A percentile compares a stretch with the other conserved stretches of the same genome.
These are phyloP conservation scores for Moxostoma hubbsi DNA, from an alignment of 2,797 vertebrate genomes.

Conservation along the genomic window DNA sequence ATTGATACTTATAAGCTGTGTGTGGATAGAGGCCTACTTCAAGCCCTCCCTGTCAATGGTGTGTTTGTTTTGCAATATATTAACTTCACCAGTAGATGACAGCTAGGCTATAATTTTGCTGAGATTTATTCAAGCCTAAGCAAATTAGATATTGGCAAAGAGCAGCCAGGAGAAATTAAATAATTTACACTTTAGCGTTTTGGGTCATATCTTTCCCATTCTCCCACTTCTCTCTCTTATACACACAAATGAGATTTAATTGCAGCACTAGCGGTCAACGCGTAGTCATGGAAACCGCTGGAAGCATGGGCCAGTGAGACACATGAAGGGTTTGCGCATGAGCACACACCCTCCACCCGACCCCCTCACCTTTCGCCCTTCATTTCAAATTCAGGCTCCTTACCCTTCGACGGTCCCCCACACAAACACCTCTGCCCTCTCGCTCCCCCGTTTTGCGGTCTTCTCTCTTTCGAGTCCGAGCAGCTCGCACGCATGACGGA, in stretches of 20 bases:
- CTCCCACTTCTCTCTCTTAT: background rate
- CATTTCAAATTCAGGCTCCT: constrained; percentile 54
- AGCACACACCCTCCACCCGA: constrained; percentile 43
- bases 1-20: background rate
- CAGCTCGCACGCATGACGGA: constrained; percentile 39
- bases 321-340: constrained; percentile 20
- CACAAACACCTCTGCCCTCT: constrained; percentile 23
- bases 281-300: constrained; percentile 56
- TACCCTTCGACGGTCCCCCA: constrained; percentile 22
- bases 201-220: background rate
- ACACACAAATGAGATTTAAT: background rate
- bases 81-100: constrained; percentile 26
- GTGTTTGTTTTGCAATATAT: background rate
- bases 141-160: background rate
- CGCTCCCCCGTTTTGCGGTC: constrained; percentile 38
- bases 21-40: background rate
- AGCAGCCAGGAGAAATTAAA: background rate
- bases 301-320: constrained; percentile 18
- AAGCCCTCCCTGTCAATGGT: background rate
- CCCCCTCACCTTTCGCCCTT: constrained; percentile 61
- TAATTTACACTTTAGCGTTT: background rate
- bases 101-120: constrained; percentile 10
- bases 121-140: background rate
- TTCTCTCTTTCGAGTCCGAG: constrained; percentile 39
- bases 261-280: constrained; percentile 30